Evolutionary conservation across 1,140 invertebrate genomes (phyloP), one percentile per base, ranked within the genome.

Genomic region (Lycorma delicatula): DNA sequence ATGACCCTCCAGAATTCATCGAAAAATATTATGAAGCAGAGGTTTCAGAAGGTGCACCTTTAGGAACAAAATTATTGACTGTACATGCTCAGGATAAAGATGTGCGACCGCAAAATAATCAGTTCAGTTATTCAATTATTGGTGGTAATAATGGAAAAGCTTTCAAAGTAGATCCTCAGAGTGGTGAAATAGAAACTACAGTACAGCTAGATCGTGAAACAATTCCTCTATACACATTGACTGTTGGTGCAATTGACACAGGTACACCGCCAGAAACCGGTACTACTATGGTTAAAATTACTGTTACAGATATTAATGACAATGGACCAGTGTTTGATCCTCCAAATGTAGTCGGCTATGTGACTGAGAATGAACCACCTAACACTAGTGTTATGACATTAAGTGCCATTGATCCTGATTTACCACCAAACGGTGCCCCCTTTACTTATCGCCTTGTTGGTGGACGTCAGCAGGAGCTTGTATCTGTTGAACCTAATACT

Each of bases 21-120:
- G 79, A 89, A 63, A 76, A 76, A 23, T 68, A 81, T 20, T 95
- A 96, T 68, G 81, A 87, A 59, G 80, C 84, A 0, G 78, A 74
- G 27, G 77, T 96, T 5, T 86, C 84, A 16, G 93, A 97, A 75
- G 85, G 84, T 26, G 85, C 82, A 0, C 59, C 68, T 0, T 68
- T 83, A 3, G 91, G 89, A 0, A 82, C 87, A 1, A 79, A 79
- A 64, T 82, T 97, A 0, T 72, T 86, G 3, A 81, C 81, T 18
- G 91, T 97, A 0, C 83, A 86, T 67, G 93, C 93, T 1, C 73
- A 88, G 0, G 93, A 97, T 68, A 93, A 92, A 73, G 93, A 97
- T 71, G 89, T 94, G 0, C 77, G 87, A 2, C 84, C 87, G 12
- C 86, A 91, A 68, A 95, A 97, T 68, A 93, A 93, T 73, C 87